Evolutionary conservation across 1,140 invertebrate species (phyloP).

Genomic region (Physella acuta): DNA sequence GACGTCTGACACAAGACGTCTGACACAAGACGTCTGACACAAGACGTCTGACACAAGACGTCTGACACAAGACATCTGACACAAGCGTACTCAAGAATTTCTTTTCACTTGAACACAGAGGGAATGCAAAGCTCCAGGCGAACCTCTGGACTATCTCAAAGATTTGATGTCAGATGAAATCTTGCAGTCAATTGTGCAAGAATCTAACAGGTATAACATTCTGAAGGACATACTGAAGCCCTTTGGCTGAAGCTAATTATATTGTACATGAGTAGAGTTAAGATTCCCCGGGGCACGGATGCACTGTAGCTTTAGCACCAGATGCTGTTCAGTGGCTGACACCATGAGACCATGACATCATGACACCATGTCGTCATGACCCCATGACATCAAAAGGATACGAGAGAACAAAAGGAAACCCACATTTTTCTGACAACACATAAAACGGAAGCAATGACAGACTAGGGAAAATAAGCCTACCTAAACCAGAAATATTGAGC

Average conservation of each 20-base stretch:
- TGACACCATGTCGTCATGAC: no score
- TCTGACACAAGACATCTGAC: no score
- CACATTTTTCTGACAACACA: background rate
- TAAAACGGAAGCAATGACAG: background rate
- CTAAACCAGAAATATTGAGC: background rate
- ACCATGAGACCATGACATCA: no score
- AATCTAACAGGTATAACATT: background rate
- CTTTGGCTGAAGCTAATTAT: background rate
- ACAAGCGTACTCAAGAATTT: no score
- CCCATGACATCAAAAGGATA: background rate
- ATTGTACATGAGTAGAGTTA: background rate
- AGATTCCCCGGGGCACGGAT: background rate
- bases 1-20: no score
- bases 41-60: no score
- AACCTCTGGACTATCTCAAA: no score
- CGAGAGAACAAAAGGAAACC: background rate
- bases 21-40: no score
- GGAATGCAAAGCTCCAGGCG: no score
- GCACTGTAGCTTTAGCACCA: no score
- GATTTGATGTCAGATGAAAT: background rate
- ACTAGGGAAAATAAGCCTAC: conserved; percentile 1
- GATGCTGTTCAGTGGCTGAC: background rate
- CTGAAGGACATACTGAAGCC: background rate
- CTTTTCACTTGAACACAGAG: no score
- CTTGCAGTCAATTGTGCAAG: background rate